Evolutionary conservation across 2,113 vertebrate species (phyloP), one percentile per base, ranked within the genome.

Genomic region (Struthidea cinerea): DNA sequence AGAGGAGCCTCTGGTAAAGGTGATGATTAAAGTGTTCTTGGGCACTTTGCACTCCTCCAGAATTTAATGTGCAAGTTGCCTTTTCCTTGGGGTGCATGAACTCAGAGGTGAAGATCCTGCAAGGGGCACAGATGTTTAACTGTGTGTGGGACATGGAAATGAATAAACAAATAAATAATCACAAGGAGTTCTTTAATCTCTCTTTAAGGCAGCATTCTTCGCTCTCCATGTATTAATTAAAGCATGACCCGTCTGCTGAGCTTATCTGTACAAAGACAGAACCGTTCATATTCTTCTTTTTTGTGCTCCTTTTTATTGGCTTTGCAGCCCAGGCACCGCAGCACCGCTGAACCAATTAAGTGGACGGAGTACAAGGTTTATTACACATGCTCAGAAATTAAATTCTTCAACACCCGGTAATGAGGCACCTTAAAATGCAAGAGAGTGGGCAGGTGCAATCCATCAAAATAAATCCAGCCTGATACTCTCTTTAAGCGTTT

Each of bases 341-440:
- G 75, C 46, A 10, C 68, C 8, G 65, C 87, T 30, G 64, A 86
- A 82, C 88, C 91, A 95, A 95, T 97, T 94, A 94, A 92, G 90
- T 71, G 39, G 33, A 88, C 67, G n/a, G 92, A 87, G 88, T 83
- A 64, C 85, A 56, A 90, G 89, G 93, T 80, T 96, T 97, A 81
- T 96, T 95, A 93, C 84, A 76, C 86, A 59, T 11, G 84, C 84
- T 94, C 79, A 97, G 96, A 90, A 95, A 90, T 81, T 77, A 93
- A 96, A 92, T 78, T 85, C 67, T 60, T 78, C 73, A 65, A 28
- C 16, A 14, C 16, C 37, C 61, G 7, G 17, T 91, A 95, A 97
- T 84, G 87, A 96, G 92, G 57, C 50, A 73, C 74, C 95, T 97
- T 92, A 63, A 93, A 89, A 96, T 95, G 87, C 97, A 83, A 46